Evolutionary conservation across 2,888 invertebrate species (phyloP).

Genomic region (Tenthredo distinguenda): DNA sequence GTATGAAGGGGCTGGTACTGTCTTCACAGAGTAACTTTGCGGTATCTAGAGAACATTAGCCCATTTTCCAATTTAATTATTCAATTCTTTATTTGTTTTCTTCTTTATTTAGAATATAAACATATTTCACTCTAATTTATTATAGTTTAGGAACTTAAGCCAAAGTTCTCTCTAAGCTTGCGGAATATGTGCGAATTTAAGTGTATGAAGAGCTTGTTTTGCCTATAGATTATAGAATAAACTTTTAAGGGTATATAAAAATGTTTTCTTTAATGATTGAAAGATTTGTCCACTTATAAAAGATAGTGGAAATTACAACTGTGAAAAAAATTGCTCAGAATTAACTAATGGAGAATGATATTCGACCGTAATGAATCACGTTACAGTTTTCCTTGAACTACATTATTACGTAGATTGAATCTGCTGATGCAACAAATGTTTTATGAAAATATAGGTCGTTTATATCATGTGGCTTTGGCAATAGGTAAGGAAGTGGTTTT

Average conservation of each 20-base stretch:
- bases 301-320: neutral
- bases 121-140: constrained; percentile 32
- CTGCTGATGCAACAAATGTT: constrained; percentile 7
- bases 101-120: neutral
- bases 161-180: constrained; percentile 44
- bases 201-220: constrained; percentile 46
- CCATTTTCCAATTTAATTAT: constrained; percentile 49
- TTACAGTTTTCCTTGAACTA: neutral
- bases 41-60: constrained; percentile 83
- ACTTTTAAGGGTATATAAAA: neutral
- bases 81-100: neutral
- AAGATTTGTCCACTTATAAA: neutral
- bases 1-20: constrained; percentile 87
- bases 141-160: constrained; percentile 11
- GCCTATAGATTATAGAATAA: constrained; percentile 11
- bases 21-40: constrained; percentile 86
- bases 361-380: neutral
- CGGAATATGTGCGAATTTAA: constrained; percentile 7
- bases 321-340: neutral
- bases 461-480: neutral
- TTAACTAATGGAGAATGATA: neutral
- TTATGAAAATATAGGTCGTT: constrained; percentile 3
- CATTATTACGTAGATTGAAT: neutral
- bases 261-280: neutral
- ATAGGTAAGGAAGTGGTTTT: neutral